phyloP scores from a whole-genome alignment of 2,888 invertebrate species.

The Limulus polyphemus region DNA sequence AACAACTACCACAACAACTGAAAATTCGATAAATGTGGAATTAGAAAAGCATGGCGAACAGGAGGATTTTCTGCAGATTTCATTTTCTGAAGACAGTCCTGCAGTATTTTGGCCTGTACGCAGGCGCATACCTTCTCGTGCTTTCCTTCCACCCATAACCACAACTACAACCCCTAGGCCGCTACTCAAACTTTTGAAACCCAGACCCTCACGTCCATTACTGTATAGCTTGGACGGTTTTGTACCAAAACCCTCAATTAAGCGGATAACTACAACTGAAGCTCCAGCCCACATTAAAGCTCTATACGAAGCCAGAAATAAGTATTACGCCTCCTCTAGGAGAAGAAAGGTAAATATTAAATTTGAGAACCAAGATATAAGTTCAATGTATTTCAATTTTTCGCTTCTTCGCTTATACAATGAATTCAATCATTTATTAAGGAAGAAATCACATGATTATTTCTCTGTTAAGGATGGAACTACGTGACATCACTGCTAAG shows the following conservation, averaged over 20 bases:
- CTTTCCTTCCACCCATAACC: conserved; percentile 14
- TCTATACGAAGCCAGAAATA: conserved; percentile 7
- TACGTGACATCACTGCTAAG: too few species aligned
- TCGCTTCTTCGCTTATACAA: too few species aligned
- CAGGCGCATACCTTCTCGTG: conserved; percentile 4
- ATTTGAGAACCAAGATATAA: too few species aligned
- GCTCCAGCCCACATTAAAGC: conserved; percentile 14
- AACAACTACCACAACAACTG: background rate
- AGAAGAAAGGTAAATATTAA: conserved; percentile 10
- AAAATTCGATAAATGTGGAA: background rate
- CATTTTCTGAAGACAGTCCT: conserved; percentile 4
- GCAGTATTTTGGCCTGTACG: conserved; percentile 18
- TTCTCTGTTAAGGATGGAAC: too few species aligned
- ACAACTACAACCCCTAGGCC: conserved; percentile 16
- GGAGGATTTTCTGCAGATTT: background rate
- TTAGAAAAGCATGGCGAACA: background rate
- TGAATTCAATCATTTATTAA: too few species aligned
- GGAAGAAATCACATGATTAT: too few species aligned
- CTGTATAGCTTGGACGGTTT: conserved; percentile 28
- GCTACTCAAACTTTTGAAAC: conserved; percentile 25
- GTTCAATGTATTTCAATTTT: too few species aligned
- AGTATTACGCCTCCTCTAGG: conserved; percentile 10
- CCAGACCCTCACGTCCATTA: conserved; percentile 24
- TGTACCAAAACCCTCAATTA: conserved; percentile 26
- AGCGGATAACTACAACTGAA: conserved; percentile 16